A percentile compares a stretch with the other conserved stretches of the same genome.
Conservation (phyloP, 1,140 invertebrate genomes). For the Hormaphis cornu region DNA sequence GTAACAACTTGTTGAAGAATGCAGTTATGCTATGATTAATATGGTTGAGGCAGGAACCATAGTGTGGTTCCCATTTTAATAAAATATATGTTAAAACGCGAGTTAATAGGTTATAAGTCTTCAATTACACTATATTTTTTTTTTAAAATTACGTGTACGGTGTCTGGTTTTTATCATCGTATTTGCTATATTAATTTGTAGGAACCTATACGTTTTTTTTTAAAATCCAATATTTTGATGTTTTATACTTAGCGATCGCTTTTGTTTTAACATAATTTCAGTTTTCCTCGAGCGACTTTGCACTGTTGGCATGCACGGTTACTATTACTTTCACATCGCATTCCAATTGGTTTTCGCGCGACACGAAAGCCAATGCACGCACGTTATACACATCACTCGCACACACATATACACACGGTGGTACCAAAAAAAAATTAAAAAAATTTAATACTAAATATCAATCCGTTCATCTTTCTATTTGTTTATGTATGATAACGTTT, state of each 20-base stretch:
- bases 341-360: constrained; percentile 30
- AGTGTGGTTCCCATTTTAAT: no score
- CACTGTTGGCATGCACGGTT: background rate
- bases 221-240: background rate
- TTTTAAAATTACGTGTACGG: background rate
- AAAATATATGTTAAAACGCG: no score
- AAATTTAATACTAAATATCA: background rate
- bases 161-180: no score
- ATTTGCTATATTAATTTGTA: background rate
- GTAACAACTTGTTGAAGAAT: background rate
- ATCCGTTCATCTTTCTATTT: background rate
- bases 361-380: background rate
- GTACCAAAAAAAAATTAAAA: background rate
- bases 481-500: background rate
- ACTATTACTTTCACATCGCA: constrained; percentile 29
- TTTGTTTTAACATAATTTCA: background rate
- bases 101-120: no score
- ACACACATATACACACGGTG: background rate
- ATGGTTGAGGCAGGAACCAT: no score
- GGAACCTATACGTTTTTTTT: background rate
- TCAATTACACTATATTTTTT: no score
- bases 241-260: background rate
- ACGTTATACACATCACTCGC: background rate
- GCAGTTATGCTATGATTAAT: no score
- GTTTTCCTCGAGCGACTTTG: constrained; percentile 20